Evolutionary conservation across 2,888 invertebrate genomes (phyloP).

Genomic region (Mythimna albipuncta): DNA sequence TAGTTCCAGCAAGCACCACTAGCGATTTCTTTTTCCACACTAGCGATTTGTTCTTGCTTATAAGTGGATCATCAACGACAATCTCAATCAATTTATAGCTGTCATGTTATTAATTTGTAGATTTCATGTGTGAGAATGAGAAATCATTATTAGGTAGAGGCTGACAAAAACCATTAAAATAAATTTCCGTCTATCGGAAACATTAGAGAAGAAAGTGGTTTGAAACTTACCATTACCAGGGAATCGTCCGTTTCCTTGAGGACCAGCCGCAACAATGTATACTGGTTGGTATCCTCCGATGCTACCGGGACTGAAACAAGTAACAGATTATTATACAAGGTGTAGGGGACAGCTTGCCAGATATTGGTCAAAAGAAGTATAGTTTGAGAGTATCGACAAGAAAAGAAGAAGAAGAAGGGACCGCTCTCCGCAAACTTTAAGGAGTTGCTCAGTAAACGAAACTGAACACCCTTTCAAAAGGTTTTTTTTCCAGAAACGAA

Average conservation of each 20-base stretch:
- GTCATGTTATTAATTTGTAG: too few relatives aligned
- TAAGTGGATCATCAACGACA: not conserved
- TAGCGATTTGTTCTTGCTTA: not conserved
- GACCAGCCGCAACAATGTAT: slow-evolving; percentile 84
- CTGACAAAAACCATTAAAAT: not conserved
- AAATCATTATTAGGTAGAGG: not conserved
- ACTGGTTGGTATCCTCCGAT: slow-evolving; percentile 86
- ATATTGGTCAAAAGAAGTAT: too few relatives aligned
- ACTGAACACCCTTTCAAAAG: too few relatives aligned
- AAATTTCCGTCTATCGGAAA: not conserved
- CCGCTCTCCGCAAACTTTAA: too few relatives aligned
- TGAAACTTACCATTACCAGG: slow-evolving; percentile 71
- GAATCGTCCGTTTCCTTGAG: slow-evolving; percentile 78
- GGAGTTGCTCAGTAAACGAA: too few relatives aligned
- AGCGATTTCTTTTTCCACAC: too few relatives aligned
- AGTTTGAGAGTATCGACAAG: too few relatives aligned
- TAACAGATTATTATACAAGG: too few relatives aligned
- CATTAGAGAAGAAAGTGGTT: not conserved
- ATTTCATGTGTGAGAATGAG: too few relatives aligned
- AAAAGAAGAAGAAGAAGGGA: too few relatives aligned
- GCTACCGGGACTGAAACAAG: slow-evolving; percentile 80
- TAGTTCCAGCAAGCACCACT: not conserved
- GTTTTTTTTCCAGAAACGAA: too few relatives aligned
- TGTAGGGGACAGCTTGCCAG: too few relatives aligned
- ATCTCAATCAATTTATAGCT: not conserved